Evolutionary conservation across 2,888 invertebrate genomes (phyloP).

Genomic region (Didymodactylos carnosus): DNA sequence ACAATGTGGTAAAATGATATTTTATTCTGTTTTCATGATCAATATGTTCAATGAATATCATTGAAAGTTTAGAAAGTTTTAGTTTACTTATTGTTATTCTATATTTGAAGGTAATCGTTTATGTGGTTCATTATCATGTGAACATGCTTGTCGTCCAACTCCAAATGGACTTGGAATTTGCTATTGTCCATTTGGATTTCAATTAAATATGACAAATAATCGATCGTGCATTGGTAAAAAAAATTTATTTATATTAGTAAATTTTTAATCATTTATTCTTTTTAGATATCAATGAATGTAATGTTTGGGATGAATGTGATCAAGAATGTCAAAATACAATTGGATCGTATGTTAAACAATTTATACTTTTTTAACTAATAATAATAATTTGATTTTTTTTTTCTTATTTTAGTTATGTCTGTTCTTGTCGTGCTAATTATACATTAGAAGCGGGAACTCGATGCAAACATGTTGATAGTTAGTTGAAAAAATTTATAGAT

Average conservation of each 20-base stretch:
- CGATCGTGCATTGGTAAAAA: conserved; percentile 51
- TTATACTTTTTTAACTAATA: conserved; percentile 24
- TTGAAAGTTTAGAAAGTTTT: background rate
- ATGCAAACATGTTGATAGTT: conserved; percentile 4
- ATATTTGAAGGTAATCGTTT: background rate
- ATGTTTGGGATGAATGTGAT: conserved; percentile 49
- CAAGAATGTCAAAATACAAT: conserved; percentile 73
- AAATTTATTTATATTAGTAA: background rate
- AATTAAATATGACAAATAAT: conserved; percentile 48
- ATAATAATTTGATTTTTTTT: conserved; percentile 17
- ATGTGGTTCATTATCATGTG: conserved; percentile 66
- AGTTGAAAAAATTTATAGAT: no score
- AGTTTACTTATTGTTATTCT: background rate
- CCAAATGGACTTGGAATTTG: conserved; percentile 63
- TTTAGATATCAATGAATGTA: conserved; percentile 61
- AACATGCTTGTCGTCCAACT: conserved; percentile 72
- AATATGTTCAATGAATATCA: background rate
- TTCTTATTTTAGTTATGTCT: conserved; percentile 33
- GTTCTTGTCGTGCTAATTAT: conserved; percentile 63
- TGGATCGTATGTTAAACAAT: conserved; percentile 47
- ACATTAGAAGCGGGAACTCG: conserved; percentile 38
- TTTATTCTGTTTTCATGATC: conserved; percentile 1
- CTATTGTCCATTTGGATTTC: conserved; percentile 69
- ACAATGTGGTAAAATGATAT: conserved; percentile 49
- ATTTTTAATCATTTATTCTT: background rate